These are phyloP conservation scores for Cladopsammia gracilis DNA, from an alignment of 64 coral and sea anemone species.

Conservation along the genomic window DNA sequence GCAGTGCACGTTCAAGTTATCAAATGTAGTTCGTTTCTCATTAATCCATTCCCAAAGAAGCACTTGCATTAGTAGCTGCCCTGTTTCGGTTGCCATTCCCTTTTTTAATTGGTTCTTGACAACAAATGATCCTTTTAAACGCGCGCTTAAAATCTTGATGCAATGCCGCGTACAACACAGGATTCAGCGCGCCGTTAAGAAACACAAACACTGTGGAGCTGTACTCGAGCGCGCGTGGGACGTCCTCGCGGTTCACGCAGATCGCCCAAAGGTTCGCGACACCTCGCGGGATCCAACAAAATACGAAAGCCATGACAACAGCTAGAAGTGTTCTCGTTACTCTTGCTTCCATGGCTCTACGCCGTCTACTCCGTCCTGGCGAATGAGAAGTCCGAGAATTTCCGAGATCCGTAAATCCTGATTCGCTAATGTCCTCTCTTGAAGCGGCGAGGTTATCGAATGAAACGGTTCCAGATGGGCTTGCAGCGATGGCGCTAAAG, in stretches of 20 bases:
- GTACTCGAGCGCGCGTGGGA: conserved; percentile 84
- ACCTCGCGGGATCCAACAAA: conserved; percentile 94
- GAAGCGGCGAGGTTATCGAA: conserved; percentile 24
- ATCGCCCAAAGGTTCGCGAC: conserved; percentile 94
- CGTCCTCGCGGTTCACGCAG: conserved; percentile 67
- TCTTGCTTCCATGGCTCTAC: conserved; percentile 75
- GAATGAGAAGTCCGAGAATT: neutral
- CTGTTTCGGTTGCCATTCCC: neutral
- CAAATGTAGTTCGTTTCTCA: too few relatives aligned
- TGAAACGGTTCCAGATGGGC: neutral
- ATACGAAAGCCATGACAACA: conserved; percentile 83
- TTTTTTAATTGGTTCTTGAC: neutral
- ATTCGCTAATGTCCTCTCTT: conserved; percentile 27
- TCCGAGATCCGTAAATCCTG: neutral
- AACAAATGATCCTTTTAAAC: conserved; percentile 78
- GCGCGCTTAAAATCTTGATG: conserved; percentile 91
- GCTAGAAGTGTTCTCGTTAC: conserved; percentile 90
- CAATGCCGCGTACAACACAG: conserved; percentile 86
- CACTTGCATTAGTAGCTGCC: neutral
- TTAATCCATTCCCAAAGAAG: neutral
- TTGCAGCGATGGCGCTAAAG: neutral
- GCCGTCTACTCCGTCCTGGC: conserved; percentile 52
- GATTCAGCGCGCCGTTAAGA: conserved; percentile 85
- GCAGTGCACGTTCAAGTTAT: too few relatives aligned
- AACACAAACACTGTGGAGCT: conserved; percentile 91